Evolutionary conservation across 1,140 invertebrate species (phyloP).

Genomic region (Neelides sp.): DNA sequence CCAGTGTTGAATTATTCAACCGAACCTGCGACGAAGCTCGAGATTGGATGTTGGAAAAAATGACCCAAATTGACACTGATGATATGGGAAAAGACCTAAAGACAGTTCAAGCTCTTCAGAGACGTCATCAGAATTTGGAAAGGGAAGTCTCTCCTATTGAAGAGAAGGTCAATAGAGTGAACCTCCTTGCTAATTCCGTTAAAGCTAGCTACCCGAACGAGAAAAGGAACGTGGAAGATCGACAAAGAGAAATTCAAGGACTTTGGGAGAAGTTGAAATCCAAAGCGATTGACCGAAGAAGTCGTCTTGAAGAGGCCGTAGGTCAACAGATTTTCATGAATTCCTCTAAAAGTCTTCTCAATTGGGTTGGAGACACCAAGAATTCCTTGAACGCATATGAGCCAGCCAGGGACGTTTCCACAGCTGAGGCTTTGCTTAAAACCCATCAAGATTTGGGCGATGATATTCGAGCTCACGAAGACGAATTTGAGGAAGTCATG

Average conservation of each 20-base stretch:
- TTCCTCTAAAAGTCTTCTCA: constrained; percentile 60
- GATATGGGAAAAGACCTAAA: constrained; percentile 71
- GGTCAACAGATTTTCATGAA: constrained; percentile 90
- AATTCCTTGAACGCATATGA: constrained; percentile 68
- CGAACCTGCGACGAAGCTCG: constrained; percentile 82
- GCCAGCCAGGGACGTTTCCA: constrained; percentile 70
- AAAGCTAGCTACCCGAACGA: constrained; percentile 85
- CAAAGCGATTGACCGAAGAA: constrained; percentile 65
- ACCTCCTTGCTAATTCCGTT: constrained; percentile 66
- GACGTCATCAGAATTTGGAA: constrained; percentile 78
- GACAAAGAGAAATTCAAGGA: constrained; percentile 71
- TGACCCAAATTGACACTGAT: constrained; percentile 61
- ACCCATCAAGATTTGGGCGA: constrained; percentile 80
- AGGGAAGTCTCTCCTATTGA: constrained; percentile 75
- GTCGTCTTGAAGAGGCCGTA: constrained; percentile 76
- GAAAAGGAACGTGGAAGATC: constrained; percentile 62
- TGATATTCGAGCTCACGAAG: constrained; percentile 79
- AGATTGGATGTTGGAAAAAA: constrained; percentile 91
- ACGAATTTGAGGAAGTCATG: constrained; percentile 69
- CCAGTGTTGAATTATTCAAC: constrained; percentile 83
- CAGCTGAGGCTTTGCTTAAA: constrained; percentile 79
- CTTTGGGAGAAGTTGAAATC: constrained; percentile 75
- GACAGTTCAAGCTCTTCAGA: constrained; percentile 77
- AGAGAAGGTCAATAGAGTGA: constrained; percentile 73
- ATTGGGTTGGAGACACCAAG: constrained; percentile 65